These are phyloP conservation scores for Calycopis cecrops DNA, from an alignment of 1,140 invertebrate genomes.

Conservation along the genomic window DNA sequence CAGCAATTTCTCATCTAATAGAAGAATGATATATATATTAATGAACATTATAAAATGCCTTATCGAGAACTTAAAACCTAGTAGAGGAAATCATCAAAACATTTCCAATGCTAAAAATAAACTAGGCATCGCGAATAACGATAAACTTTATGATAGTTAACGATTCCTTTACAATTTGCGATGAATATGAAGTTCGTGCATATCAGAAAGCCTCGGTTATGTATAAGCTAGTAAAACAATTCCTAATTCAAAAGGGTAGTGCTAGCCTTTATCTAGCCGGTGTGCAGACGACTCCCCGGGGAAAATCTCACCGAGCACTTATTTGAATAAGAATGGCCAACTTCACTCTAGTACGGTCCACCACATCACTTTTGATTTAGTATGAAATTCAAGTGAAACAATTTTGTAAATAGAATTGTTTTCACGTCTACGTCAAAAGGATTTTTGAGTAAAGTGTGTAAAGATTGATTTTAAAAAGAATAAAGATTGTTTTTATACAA, in stretches of 20 bases:
- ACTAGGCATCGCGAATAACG: too few relatives aligned
- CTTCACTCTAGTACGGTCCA: constrained; percentile 19
- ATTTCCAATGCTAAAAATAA: too few relatives aligned
- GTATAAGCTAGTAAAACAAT: constrained; percentile 16
- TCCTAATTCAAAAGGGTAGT: constrained; percentile 19
- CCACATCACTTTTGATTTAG: constrained; percentile 7
- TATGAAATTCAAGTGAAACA: not conserved
- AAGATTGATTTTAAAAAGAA: too few relatives aligned
- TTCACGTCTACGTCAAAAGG: too few relatives aligned
- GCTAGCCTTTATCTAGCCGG: constrained; percentile 24
- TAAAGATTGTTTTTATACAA: too few relatives aligned
- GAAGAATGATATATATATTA: too few relatives aligned
- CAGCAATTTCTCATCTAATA: too few relatives aligned
- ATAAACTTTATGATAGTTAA: too few relatives aligned
- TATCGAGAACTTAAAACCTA: too few relatives aligned
- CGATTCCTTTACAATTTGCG: not conserved
- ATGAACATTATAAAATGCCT: too few relatives aligned
- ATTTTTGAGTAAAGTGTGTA: too few relatives aligned
- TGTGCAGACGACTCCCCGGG: constrained; percentile 33
- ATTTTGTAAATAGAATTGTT: not conserved
- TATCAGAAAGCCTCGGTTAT: constrained; percentile 11
- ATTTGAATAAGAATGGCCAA: constrained; percentile 62
- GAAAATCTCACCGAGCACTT: constrained; percentile 45
- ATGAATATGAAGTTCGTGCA: not conserved
- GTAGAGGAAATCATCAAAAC: too few relatives aligned